phyloP scores from a whole-genome alignment of 2,888 invertebrate genomes.

The Drosophila kambysellisi region DNA sequence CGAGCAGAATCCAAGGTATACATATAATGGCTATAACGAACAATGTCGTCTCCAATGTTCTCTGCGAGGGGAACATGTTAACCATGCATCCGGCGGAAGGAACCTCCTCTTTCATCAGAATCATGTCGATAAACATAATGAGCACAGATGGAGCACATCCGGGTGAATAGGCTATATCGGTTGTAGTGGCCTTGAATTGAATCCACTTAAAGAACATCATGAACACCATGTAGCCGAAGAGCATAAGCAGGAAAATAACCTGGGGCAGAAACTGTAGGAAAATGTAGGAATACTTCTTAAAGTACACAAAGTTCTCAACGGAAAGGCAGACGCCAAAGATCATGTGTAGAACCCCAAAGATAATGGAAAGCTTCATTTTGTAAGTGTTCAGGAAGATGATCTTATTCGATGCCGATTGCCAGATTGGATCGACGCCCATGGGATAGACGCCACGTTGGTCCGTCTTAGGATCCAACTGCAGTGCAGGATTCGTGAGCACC shows the following conservation, averaged over 20 bases:
- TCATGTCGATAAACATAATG: constrained; percentile 92
- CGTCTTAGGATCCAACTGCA: constrained; percentile 89
- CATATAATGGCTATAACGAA: constrained; percentile 92
- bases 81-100: constrained; percentile 86
- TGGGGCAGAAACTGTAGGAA: constrained; percentile 96
- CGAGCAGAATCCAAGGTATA: constrained; percentile 96
- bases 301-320: constrained; percentile 91
- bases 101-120: constrained; percentile 87
- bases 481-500: constrained; percentile 85
- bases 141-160: constrained; percentile 90
- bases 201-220: constrained; percentile 97
- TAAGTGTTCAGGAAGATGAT: constrained; percentile 97
- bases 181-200: constrained; percentile 86
- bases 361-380: constrained; percentile 98
- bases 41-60: constrained; percentile 90
- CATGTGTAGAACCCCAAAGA: constrained; percentile 97
- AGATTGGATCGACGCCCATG: constrained; percentile 92
- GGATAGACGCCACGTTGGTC: constrained; percentile 87
- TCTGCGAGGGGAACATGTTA: constrained; percentile 90
- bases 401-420: constrained; percentile 93
- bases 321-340: constrained; percentile 95
- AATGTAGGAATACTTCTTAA: constrained; percentile 89
- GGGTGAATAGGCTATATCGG: constrained; percentile 81
- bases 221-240: constrained; percentile 96
- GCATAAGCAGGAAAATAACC: constrained; percentile 91